A percentile compares a stretch with the other conserved stretches of the same genome.
Evolutionary conservation across 2,113 vertebrate species (phyloP).

Genomic region (Meleagris gallopavo): DNA sequence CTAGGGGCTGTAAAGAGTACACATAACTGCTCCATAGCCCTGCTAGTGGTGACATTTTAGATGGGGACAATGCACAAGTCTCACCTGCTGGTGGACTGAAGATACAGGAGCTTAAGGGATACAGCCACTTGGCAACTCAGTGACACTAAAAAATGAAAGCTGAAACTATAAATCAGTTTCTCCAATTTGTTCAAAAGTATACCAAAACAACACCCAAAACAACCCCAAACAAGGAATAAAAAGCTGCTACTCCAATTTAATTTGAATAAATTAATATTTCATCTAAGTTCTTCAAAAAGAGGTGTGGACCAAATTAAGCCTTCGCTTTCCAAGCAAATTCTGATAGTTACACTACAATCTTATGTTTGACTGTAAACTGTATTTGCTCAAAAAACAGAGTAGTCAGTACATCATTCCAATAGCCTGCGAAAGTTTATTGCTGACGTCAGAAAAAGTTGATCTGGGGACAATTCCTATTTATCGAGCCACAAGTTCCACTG

Average conservation of each 20-base stretch:
- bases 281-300: not conserved
- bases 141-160: not conserved
- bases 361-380: not conserved
- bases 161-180: not conserved
- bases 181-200: fast-evolving
- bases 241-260: not conserved
- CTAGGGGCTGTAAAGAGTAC: not conserved
- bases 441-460: not conserved
- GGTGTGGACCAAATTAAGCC: not conserved
- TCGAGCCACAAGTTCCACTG: not conserved
- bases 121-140: not conserved
- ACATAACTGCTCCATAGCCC: not conserved
- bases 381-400: not conserved
- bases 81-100: not conserved
- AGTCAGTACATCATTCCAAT: not conserved
- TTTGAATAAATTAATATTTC: not conserved
- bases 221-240: no score
- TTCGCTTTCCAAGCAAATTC: not conserved
- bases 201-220: not conserved
- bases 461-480: not conserved
- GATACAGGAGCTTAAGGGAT: not conserved
- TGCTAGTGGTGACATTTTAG: not conserved
- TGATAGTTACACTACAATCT: not conserved
- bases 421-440: not conserved
- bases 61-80: not conserved